Evolutionary conservation across 1,140 invertebrate genomes (phyloP), one percentile per base, ranked within the genome.

Genomic region (Charaxes varanes): DNA sequence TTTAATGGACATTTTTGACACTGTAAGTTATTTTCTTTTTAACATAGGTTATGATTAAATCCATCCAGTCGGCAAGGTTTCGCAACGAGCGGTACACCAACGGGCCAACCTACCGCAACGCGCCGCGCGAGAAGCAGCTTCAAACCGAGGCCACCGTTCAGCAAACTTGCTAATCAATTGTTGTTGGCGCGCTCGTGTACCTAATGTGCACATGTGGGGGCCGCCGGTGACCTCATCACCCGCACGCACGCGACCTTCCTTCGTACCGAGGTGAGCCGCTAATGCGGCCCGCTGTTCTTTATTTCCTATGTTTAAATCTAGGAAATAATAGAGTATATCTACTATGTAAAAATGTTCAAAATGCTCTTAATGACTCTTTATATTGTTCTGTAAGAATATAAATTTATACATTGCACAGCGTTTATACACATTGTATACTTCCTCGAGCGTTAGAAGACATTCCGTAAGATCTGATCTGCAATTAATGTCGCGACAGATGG

Each of bases 1-100:
- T n/a, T n/a, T n/a, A n/a, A n/a, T n/a, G n/a, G n/a, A n/a, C 53
- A 44, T 53, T 51, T 50, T 46, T 36, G 43, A 48, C 22, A 47
- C 46, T 53, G 34, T 55, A 47, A 51, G 33, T 46, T n/a, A n/a
- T n/a, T n/a, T n/a, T n/a, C n/a, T n/a, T n/a, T n/a, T n/a, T n/a
- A n/a, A n/a, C n/a, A n/a, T n/a, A n/a, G n/a, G n/a, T n/a, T n/a
- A n/a, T n/a, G n/a, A n/a, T n/a, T n/a, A n/a, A n/a, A n/a, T 74
- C 76, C 76, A 82, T 77, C 78, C 69, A 82, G 78, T 80, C 54
- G 67, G 57, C 62, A 62, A 56, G 61, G 55, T 80, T 82, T 82
- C 73, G 71, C 74, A 79, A 82, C 60, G n/a, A n/a, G n/a, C n/a
- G n/a, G n/a, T 70, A 74, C 58, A 66, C 59, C 62, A 59, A 65